Conservation (phyloP, 2,797 vertebrate genomes). For the Chaenodraco wilsoni region DNA sequence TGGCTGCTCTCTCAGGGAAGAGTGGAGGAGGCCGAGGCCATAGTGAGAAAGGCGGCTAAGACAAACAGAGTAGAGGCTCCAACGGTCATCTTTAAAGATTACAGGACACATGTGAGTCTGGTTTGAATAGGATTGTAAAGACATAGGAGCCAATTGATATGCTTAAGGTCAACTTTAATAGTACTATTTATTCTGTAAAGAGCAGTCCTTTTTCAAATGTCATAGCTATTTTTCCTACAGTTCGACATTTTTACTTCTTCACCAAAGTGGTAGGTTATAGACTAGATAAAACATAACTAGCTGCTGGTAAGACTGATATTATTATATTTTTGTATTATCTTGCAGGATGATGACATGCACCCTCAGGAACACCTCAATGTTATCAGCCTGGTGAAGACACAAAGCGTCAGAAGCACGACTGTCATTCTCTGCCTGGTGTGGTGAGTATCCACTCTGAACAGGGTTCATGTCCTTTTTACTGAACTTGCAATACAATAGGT, state of each 20-base stretch:
- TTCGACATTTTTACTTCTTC: neutral
- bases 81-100: no score
- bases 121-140: no score
- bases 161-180: no score
- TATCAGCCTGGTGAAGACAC: conserved; percentile 83
- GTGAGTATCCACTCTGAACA: conserved; percentile 77
- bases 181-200: no score
- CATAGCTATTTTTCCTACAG: neutral
- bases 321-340: conserved; percentile 38
- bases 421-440: conserved; percentile 85
- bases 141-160: no score
- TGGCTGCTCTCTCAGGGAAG: no score
- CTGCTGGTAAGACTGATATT: neutral
- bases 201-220: neutral
- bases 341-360: conserved; percentile 43
- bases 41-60: no score
- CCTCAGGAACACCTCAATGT: conserved; percentile 69
- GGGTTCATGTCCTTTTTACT: no score
- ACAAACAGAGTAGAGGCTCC: no score
- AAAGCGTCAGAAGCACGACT: conserved; percentile 83
- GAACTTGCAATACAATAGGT: no score
- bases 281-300: neutral
- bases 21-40: no score
- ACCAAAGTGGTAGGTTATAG: neutral
- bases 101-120: no score